Base-by-base conservation (phyloP, 2,888 invertebrate genomes). In the Melinaea marsaeus region DNA sequence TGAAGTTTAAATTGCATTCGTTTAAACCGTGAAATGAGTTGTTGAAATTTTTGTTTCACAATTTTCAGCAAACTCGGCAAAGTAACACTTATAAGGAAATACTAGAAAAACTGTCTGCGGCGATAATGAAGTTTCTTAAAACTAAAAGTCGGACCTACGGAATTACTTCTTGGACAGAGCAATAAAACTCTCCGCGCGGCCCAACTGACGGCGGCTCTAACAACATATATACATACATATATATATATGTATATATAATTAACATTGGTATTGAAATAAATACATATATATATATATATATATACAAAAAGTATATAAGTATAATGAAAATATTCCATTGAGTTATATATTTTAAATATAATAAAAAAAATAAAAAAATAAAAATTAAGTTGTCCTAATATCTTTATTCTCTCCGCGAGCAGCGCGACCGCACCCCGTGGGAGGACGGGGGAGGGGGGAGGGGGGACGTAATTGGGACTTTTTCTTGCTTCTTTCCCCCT, bases 81-180 rank as follows among this genome's bases (percentile, higher is more conserved):
- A 71, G 75, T 72, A 77, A 77, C 77, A 78, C 76, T 77, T 74
- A 75, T 64, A 63, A 67, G 68, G 77, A 80, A 79, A 75, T 76
- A 63, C 79, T 78, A 79, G 79, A 83, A 85, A 83, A 86, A 84
- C 51, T 85, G 84, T 83, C 84, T 81, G 79, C 74, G 78, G 79
- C 77, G 79, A 81, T 86, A 89, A 88, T 86, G 85, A 86, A 89
- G 84, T 90, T 88, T 88, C 87, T 88, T 87, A 68, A 65, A 63
- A 65, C 79, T 75, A 80, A 80, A 65, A 83, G 80, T 84, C 85
- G 85, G 89, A 89, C 90, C 90, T 86, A 86, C 90, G 83, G 88
- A 90, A 90, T 89, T 90, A 88, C 90, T 90, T 90, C 86, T 82
- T 81, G 88, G 88, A 88, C 88, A 86, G 80, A 78, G 89, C 86